These are phyloP conservation scores for Encarsia formosa DNA, from an alignment of 2,888 invertebrate genomes.

Conservation along the genomic window DNA sequence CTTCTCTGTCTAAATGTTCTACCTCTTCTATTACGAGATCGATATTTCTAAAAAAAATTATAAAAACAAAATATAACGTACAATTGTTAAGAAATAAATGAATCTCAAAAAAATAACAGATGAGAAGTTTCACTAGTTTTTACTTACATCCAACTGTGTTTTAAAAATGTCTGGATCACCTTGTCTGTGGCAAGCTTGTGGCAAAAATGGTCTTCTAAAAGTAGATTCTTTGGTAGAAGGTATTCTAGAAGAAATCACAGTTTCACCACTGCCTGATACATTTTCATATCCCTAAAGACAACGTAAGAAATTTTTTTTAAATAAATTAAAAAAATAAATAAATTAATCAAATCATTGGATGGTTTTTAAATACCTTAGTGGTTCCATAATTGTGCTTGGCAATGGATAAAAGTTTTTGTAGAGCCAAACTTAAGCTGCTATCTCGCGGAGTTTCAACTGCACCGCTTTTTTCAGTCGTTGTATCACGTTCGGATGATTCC, in stretches of 20 bases:
- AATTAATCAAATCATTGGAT: conserved; percentile 1
- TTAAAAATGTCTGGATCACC: conserved; percentile 49
- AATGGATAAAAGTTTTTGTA: conserved; percentile 51
- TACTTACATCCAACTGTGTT: conserved; percentile 53
- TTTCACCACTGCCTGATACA: conserved; percentile 46
- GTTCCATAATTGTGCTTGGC: conserved; percentile 51
- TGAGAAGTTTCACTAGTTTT: neutral
- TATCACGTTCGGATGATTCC: conserved; percentile 54
- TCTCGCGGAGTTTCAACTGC: conserved; percentile 31
- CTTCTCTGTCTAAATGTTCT: conserved; percentile 54
- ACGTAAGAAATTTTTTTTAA: conserved; percentile 21
- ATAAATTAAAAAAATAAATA: neutral
- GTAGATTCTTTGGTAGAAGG: conserved; percentile 46
- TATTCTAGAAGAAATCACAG: conserved; percentile 46
- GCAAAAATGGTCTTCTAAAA: conserved; percentile 46
- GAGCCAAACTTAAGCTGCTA: conserved; percentile 40
- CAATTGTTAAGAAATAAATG: neutral
- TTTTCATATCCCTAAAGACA: conserved; percentile 42
- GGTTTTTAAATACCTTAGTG: conserved; percentile 44
- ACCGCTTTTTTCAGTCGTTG: conserved; percentile 25
- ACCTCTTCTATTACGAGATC: conserved; percentile 51
- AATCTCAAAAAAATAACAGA: neutral
- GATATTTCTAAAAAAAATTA: conserved; percentile 47
- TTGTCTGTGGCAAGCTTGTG: conserved; percentile 46
- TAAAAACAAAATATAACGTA: neutral